Base-by-base conservation (phyloP, 1,140 invertebrate genomes). In the Parapsyche elsis region DNA sequence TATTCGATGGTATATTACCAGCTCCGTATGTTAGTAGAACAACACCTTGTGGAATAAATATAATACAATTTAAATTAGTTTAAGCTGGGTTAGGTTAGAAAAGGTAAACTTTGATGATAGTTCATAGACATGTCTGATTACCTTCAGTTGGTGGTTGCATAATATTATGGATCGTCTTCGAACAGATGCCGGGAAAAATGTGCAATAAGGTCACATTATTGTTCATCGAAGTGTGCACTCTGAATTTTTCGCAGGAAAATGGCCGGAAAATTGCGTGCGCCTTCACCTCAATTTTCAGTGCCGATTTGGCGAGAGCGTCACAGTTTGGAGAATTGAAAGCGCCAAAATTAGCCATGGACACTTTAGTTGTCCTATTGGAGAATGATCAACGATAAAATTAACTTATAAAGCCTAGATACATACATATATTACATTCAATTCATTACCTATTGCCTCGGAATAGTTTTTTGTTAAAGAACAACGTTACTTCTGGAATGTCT, bases 321-420 rank as follows among this genome's bases (percentile, higher is more conserved):
- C 94, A 92, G 88, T 99, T 99, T 0, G 96, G 97, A 0, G 96
- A 97, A 82, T 94, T 90, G 86, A 99, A 99, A 0, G 98, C 98
- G 83, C 95, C 93, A 67, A 99, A 92, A 16, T 92, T 91, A 45
- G 91, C 92, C 0, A 94, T 92, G 78, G 95, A 96, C 0, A 93
- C 87, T 88, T 99, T 99, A 2, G 93, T 93, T 0, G 95, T 95
- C 71, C 90, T 90, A 71, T 0, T 78, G 80, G 74, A 2, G n/a
- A 44, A 73, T 12, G 26, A 10, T 24, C 26, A n/a, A 24, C 30
- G 26, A 38, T 71, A 38, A 26, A 44, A 71, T 44, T n/a, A 1
- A 16, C 9, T 5, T 44, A 44, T 1, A 12, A 38, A 26, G n/a
- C n/a, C 26, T 5, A 71, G 12, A 38, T 71, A 7, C 26, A 44